Evolutionary conservation across 2,888 invertebrate species (phyloP).

Genomic region (Chymomyza caudatula): DNA sequence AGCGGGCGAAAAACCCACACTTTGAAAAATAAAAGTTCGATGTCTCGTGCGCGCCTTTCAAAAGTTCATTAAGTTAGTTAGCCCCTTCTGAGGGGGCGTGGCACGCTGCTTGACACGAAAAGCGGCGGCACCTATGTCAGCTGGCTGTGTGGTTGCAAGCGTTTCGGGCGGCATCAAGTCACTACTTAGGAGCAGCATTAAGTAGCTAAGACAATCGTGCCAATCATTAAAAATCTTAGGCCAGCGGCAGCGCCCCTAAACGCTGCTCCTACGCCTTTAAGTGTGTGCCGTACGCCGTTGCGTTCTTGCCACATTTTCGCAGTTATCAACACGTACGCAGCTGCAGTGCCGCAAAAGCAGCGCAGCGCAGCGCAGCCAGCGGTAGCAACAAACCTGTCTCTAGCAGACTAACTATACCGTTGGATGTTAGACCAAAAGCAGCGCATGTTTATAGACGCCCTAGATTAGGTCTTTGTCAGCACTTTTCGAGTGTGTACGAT

Average conservation of each 20-base stretch:
- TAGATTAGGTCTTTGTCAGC: conserved; percentile 76
- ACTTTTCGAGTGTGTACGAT: conserved; percentile 69
- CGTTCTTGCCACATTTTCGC: conserved; percentile 40
- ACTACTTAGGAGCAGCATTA: conserved; percentile 61
- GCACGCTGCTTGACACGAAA: conserved; percentile 60
- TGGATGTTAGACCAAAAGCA: conserved; percentile 29
- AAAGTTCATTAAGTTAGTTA: conserved; percentile 66
- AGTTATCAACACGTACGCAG: conserved; percentile 69
- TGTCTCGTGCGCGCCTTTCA: conserved; percentile 15
- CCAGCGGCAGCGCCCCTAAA: conserved; percentile 41
- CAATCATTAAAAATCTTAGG: conserved; percentile 70
- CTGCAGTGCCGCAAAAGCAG: conserved; percentile 6
- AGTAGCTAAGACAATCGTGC: conserved; percentile 72
- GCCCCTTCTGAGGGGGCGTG: background rate
- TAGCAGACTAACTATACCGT: conserved; percentile 61
- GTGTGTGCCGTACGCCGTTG: background rate
- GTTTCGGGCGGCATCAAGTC: conserved; percentile 18
- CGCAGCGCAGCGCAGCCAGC: conserved; percentile 5
- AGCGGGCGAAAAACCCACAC: background rate
- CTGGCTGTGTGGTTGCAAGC: background rate
- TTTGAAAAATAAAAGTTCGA: background rate
- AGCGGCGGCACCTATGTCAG: background rate
- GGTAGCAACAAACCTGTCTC: conserved; percentile 50
- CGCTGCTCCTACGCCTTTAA: conserved; percentile 23
- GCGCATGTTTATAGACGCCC: conserved; percentile 67